Base-by-base conservation (phyloP, 2,888 invertebrate genomes). In the Trilocha varians region DNA sequence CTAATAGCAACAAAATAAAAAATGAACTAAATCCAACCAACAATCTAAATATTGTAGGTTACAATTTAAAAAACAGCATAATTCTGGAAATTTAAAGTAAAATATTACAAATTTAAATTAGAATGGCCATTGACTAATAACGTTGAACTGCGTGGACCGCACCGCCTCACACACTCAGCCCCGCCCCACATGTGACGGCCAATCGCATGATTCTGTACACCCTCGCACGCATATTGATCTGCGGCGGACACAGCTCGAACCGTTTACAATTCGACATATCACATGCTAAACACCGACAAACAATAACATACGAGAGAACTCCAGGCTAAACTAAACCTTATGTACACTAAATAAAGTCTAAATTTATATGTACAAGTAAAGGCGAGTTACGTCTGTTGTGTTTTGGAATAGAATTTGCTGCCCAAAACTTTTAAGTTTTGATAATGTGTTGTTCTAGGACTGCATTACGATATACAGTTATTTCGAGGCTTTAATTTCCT, bases 181-280 rank as follows among this genome's bases (percentile, higher is more conserved):
- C 71, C 84, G 84, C 82, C 86, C 78, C 75, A 65, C 74, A 61
- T 61, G 69, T 70, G 67, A 60, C 65, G 76, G 78, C 87, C 87
- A 87, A 87, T 87, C 72, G 71, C 79, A 67, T 62, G 65, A 65
- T 71, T 70, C 70, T 71, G 65, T 70, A 78, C 82, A 78, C 78
- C 78, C 80, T 73, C 76, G 75, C 80, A 83, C 85, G 80, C 84
- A 85, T 87, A 86, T 87, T 83, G 87, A 86, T 86, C 86, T 85
- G 84, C 75, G 80, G 84, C 75, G 80, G 83, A 82, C 78, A 72
- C 65, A 83, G 78, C 76, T 76, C 77, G 72, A 80, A 78, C 75
- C 77, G 79, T 78, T 80, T 78, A 82, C 79, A 75, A 80, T 83
- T 84, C 84, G 83, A 84, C 84, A 83, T 84, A 84, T 84, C 85